Percentiles rank a stretch among this genome's conserved stretches.
phyloP scores from a whole-genome alignment of 2,888 invertebrate genomes.

The Diploptera punctata region DNA sequence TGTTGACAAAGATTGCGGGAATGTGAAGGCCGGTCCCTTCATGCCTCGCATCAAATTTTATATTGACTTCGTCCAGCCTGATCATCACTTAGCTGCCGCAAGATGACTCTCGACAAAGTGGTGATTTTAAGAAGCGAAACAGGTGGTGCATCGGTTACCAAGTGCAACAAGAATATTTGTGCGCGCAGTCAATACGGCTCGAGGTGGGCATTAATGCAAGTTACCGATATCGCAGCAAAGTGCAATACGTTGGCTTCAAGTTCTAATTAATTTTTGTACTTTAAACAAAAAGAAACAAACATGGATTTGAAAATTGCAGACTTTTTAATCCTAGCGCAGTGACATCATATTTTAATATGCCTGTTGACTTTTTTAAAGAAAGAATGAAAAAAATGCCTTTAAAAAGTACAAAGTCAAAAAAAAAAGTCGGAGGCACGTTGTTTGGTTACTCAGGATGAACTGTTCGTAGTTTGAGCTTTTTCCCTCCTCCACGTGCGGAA shows the following conservation, averaged over 20 bases:
- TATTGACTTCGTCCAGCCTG: slow-evolving; percentile 19
- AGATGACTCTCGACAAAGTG: background rate
- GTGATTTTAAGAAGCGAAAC: background rate
- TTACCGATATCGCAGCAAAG: slow-evolving; percentile 34
- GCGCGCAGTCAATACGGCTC: slow-evolving; percentile 23
- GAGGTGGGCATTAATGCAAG: slow-evolving; percentile 39
- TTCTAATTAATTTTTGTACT: slow-evolving; percentile 39
- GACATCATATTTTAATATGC: slow-evolving; percentile 42
- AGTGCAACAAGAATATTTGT: slow-evolving; percentile 19
- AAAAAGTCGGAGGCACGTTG: slow-evolving; percentile 43
- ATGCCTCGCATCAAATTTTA: slow-evolving; percentile 3
- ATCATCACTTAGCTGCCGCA: background rate
- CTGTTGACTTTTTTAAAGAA: slow-evolving; percentile 43
- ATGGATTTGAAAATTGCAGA: slow-evolving; percentile 25
- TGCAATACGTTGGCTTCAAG: slow-evolving; percentile 35
- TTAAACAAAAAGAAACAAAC: slow-evolving; percentile 26
- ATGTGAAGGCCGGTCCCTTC: slow-evolving; percentile 35
- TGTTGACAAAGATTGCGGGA: slow-evolving; percentile 25
- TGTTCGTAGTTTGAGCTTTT: slow-evolving; percentile 28
- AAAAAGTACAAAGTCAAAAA: slow-evolving; percentile 45
- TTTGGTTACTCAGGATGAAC: slow-evolving; percentile 42
- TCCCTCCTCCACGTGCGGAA: background rate
- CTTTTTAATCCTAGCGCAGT: slow-evolving; percentile 35
- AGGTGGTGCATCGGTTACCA: slow-evolving; percentile 28
- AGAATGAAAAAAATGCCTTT: slow-evolving; percentile 42